phyloP scores from a whole-genome alignment of 2,797 vertebrate species.

The Threskiornis aethiopicus region DNA sequence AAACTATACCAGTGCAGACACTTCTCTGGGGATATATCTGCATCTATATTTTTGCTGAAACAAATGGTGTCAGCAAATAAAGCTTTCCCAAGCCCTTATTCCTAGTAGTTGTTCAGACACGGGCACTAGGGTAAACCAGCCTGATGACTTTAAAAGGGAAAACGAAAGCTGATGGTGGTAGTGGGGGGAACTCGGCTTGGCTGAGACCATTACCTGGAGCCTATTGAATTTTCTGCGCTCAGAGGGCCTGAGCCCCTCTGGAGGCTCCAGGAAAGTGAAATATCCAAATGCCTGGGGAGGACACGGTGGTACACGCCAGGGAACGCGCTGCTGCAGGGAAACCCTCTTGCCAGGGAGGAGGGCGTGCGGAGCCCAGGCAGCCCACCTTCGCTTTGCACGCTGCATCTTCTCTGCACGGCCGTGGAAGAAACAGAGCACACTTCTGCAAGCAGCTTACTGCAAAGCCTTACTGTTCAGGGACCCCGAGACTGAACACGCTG shows the following conservation, averaged over 20 bases:
- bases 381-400: background rate
- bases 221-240: background rate
- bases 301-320: background rate
- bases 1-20: slow-evolving; percentile 7
- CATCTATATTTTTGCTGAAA: slow-evolving; percentile 54
- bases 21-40: slow-evolving; percentile 44
- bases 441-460: background rate
- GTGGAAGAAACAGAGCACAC: background rate
- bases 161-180: rapidly evolving
- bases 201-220: background rate
- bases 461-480: background rate
- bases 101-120: background rate
- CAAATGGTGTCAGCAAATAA: slow-evolving; percentile 56
- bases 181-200: background rate
- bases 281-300: background rate
- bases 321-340: background rate
- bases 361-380: background rate
- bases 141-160: background rate
- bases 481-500: rapidly evolving
- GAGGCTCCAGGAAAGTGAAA: background rate
- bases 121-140: background rate
- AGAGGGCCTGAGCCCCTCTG: background rate
- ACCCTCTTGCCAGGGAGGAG: background rate
- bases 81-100: slow-evolving; percentile 39
- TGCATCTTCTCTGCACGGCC: background rate